Base-by-base conservation (phyloP, 2,797 vertebrate species). In the Trachurus trachurus region DNA sequence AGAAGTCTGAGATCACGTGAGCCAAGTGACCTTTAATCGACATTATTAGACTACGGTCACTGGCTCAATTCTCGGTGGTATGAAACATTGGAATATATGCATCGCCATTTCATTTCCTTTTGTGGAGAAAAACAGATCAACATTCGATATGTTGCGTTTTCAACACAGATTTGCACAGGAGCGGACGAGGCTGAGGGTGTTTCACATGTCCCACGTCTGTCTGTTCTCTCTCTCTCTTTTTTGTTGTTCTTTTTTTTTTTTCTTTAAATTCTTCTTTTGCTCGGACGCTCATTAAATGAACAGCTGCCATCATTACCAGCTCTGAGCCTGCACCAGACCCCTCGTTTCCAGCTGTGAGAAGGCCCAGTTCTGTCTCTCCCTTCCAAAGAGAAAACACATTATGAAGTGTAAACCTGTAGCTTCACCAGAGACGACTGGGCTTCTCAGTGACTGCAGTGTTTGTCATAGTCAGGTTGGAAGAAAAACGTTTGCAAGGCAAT, bases 161-260 rank as follows among this genome's bases (percentile, higher is more conserved):
- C 66, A 68, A 74, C 49, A 70, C 77, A 56, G 81, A 87, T 91
- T 93, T 94, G 91, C 87, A 93, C 91, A 92, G 83, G 83, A 91
- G 71, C 83, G 83, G 81, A 88, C 77, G 80, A 90, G 73, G 83
- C 78, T 17, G 45, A 70, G 80, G 80, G 71, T 68, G 76, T 88
- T 81, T 82, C 75, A 78, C 66, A 34, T 65, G 74, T 84, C 77
- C 71, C 66, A 37, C 82, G 66, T 88, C 80, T 58, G 34, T n/a
- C 67, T 70, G 34, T 22, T 59, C 22, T 40, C 56, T 64, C 49
- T 26, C 47, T 60, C 42, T 42, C 9, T 15, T 17, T 52, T 45
- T 34, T 12, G n/a, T n/a, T n/a, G n/a, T n/a, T n/a, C 16, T 34
- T 0, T 6, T 31, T 13, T 0, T 44, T 39, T 3, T 9, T 52